A percentile compares a stretch with the other conserved stretches of the same genome.
These are phyloP conservation scores for Phaenicophaeus curvirostris DNA, from an alignment of 2,797 vertebrate species.

Conservation along the genomic window DNA sequence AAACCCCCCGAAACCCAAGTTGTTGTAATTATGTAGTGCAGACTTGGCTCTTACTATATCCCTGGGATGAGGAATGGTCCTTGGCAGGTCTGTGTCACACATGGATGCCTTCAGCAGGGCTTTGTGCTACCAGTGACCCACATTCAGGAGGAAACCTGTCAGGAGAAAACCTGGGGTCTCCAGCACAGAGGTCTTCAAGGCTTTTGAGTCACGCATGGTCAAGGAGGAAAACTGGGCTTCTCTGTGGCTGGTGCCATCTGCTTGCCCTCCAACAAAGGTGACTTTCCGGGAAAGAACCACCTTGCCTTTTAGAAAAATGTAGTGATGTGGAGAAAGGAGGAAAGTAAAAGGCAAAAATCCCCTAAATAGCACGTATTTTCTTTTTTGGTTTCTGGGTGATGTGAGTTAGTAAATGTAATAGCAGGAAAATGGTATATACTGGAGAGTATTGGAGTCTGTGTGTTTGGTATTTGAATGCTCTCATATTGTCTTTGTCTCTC, in stretches of 20 bases:
- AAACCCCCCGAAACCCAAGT: neutral
- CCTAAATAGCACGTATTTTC: neutral
- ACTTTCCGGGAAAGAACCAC: conserved; percentile 24
- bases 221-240: conserved; percentile 41
- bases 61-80: conserved; percentile 14
- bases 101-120: neutral
- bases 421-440: neutral
- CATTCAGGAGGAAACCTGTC: conserved; percentile 55
- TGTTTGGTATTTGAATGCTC: neutral
- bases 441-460: neutral
- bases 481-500: neutral
- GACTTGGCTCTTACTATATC: conserved; percentile 40
- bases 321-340: neutral
- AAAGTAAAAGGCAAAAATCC: neutral
- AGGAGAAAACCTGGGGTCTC: conserved; percentile 24
- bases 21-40: conserved; percentile 65
- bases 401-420: neutral
- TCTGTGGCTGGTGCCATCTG: conserved; percentile 26
- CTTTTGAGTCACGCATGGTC: conserved; percentile 46
- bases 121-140: conserved; percentile 62
- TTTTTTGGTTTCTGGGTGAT: neutral
- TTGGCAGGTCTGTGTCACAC: neutral
- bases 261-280: conserved; percentile 51
- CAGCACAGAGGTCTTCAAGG: neutral
- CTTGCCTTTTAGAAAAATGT: neutral